phyloP scores from a whole-genome alignment of 2,113 vertebrate species.

The Syngnathoides biaculeatus region DNA sequence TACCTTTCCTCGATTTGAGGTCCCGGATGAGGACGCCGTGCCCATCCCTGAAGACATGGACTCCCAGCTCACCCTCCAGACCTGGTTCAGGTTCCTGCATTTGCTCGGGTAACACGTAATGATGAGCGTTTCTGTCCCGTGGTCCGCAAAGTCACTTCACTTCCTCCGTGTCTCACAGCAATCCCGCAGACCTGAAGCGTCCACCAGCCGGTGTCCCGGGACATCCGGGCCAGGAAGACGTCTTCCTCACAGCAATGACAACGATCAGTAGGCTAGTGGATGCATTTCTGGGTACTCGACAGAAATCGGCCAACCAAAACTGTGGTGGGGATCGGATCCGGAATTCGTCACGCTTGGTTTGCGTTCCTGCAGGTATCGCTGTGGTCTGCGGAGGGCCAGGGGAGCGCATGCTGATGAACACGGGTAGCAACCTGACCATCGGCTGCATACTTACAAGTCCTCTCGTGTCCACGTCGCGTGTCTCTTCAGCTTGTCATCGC shows the following conservation, averaged over 20 bases:
- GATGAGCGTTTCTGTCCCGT: neutral
- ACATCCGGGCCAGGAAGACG: slow-evolving; percentile 91
- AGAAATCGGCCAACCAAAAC: neutral
- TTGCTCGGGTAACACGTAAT: neutral
- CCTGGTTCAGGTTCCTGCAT: slow-evolving; percentile 86
- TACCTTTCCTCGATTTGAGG: slow-evolving; percentile 90
- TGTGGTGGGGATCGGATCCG: neutral
- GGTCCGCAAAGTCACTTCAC: neutral
- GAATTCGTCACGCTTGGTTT: neutral
- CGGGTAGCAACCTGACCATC: neutral
- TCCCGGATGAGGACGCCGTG: slow-evolving; percentile 88
- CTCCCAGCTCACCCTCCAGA: slow-evolving; percentile 89
- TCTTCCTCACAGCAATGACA: slow-evolving; percentile 88
- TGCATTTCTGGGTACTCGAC: slow-evolving; percentile 85
- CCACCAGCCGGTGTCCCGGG: slow-evolving; percentile 90
- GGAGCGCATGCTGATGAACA: neutral
- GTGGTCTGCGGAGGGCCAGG: neutral
- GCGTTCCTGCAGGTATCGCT: neutral
- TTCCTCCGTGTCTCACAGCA: slow-evolving; percentile 67
- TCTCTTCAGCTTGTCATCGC: neutral
- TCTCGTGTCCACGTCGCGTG: neutral
- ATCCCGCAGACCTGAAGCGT: slow-evolving; percentile 96
- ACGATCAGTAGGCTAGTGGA: slow-evolving; percentile 88
- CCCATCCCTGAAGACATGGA: slow-evolving; percentile 93
- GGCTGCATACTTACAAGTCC: no score